Evolutionary conservation across 2,113 vertebrate genomes (phyloP).

Genomic region (Suncus etruscus): DNA sequence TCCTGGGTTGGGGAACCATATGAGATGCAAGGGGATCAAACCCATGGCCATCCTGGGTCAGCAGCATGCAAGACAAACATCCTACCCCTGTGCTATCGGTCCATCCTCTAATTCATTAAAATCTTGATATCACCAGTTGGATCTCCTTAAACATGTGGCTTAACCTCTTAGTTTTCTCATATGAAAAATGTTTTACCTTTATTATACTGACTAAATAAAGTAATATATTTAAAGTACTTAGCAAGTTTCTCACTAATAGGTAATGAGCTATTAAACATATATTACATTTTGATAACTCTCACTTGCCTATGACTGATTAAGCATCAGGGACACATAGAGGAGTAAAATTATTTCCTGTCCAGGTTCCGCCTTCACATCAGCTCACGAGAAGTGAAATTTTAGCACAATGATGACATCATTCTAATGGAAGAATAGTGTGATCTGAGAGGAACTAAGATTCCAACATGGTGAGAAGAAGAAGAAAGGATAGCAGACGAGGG

Average conservation of each 20-base stretch:
- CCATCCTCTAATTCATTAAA: neutral
- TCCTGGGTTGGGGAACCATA: no score
- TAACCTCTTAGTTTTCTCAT: conserved; percentile 37
- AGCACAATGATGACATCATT: neutral
- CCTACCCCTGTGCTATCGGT: no score
- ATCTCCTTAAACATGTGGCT: neutral
- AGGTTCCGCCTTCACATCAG: neutral
- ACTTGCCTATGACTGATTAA: neutral
- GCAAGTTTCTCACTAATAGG: neutral
- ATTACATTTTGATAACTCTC: neutral
- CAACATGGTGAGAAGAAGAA: neutral
- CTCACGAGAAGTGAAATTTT: neutral
- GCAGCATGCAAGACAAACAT: no score
- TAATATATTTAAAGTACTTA: neutral
- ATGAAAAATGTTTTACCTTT: conserved; percentile 6
- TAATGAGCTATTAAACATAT: neutral
- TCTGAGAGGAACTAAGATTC: neutral
- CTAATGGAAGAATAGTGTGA: neutral
- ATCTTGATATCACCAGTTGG: neutral
- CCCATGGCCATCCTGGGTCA: no score
- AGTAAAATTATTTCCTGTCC: neutral
- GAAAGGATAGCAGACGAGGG: neutral
- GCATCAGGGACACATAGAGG: neutral
- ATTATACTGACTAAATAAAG: conserved; percentile 24
- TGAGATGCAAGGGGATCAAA: no score